Percentiles rank a stretch among this genome's conserved stretches.
These are phyloP conservation scores for Drosophila cardini DNA, from an alignment of 1,140 invertebrate species.

Conservation along the genomic window DNA sequence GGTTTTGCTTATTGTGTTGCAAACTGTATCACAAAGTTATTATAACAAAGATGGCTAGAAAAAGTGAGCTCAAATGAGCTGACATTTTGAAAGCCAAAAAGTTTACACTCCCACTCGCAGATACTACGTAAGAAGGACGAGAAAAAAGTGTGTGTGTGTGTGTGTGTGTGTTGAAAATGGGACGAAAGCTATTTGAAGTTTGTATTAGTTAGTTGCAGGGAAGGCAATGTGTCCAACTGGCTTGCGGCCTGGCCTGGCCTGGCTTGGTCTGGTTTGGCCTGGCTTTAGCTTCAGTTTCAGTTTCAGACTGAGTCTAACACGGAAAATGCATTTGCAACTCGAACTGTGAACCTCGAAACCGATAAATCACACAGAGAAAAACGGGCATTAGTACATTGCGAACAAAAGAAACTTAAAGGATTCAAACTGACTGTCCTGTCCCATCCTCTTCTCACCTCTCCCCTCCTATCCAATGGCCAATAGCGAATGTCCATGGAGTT, in stretches of 20 bases:
- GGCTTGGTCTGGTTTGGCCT: constrained; percentile 11
- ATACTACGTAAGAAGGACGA: constrained; percentile 40
- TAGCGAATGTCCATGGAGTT: constrained; percentile 33
- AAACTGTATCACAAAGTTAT: constrained; percentile 70
- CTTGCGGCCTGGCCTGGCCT: constrained; percentile 19
- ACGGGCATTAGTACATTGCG: constrained; percentile 79
- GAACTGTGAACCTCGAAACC: constrained; percentile 81
- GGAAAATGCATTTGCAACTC: constrained; percentile 83
- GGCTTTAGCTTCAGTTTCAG: constrained; percentile 7
- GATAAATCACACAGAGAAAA: constrained; percentile 84
- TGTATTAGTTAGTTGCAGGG: constrained; percentile 52
- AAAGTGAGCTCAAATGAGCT: constrained; percentile 59
- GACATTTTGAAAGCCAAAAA: constrained; percentile 75
- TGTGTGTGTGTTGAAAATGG: constrained; percentile 22
- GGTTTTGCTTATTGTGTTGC: constrained; percentile 30
- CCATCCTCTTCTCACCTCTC: too few species aligned
- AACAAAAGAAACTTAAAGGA: constrained; percentile 76
- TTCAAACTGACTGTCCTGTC: constrained; percentile 59
- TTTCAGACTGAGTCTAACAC: constrained; percentile 50
- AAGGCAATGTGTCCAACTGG: constrained; percentile 38
- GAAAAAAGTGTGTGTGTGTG: constrained; percentile 8
- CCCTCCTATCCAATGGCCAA: constrained; percentile 21
- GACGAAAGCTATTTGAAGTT: constrained; percentile 70
- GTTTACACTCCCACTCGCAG: constrained; percentile 41
- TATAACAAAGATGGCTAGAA: constrained; percentile 47